A percentile compares a stretch with the other conserved stretches of the same genome.
Conservation (phyloP, 2,113 vertebrate species). For the Corvus cornix region DNA sequence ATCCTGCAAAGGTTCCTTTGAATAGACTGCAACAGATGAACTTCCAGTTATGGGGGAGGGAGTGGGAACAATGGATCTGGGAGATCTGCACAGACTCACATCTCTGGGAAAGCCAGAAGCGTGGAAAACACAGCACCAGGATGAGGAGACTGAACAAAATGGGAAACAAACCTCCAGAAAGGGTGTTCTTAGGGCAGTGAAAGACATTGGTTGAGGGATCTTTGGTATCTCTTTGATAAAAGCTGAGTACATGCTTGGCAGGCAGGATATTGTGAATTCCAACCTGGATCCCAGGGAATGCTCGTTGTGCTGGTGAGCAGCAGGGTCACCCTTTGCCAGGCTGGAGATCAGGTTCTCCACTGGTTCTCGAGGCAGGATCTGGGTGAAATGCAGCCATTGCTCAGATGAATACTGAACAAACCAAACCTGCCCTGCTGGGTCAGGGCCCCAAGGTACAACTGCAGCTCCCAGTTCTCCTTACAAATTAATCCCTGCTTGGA, state of each 20-base stretch:
- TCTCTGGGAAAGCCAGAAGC: not conserved
- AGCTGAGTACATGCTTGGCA: not conserved
- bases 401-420: not conserved
- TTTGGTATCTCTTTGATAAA: not conserved
- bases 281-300: not conserved
- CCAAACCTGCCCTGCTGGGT: not conserved
- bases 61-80: not conserved
- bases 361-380: not conserved
- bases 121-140: not conserved
- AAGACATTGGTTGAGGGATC: not conserved
- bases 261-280: not conserved
- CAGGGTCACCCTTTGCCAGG: not conserved
- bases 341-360: not conserved
- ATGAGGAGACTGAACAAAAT: not conserved
- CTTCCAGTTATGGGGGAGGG: not conserved
- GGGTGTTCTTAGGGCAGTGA: not conserved
- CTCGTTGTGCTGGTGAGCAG: not conserved
- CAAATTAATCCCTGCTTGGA: not conserved
- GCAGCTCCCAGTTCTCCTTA: not conserved
- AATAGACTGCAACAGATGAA: not conserved
- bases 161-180: not conserved
- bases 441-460: not conserved
- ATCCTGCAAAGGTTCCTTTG: not conserved
- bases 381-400: not conserved
- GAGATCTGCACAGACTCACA: not conserved